Base-by-base conservation (phyloP, 2,888 invertebrate genomes). In the Anagyrus pseudococci region DNA sequence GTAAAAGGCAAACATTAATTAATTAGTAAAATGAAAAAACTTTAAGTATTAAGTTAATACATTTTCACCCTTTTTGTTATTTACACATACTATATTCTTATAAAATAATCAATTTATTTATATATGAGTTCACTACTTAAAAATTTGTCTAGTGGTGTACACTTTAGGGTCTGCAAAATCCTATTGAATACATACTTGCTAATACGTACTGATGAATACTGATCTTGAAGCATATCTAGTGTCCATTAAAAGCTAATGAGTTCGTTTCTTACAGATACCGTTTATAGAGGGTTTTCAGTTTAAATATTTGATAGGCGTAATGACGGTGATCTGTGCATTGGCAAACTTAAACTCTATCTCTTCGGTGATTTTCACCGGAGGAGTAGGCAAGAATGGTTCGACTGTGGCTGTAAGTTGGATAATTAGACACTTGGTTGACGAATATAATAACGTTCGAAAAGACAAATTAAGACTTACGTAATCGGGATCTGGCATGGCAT, bases 341-440 rank as follows among this genome's bases (percentile, higher is more conserved):
- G 85, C 89, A 83, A 88, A 91, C 76, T 84, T 91, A 78, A 88
- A 88, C 82, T 85, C 88, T 81, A 88, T 90, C 81, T 86, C 88
- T 82, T 86, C 87, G 75, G 83, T 86, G 75, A 85, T 87, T 78
- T 85, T 85, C 79, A 85, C 88, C 82, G 93, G 96, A 81, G 98
- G 98, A 83, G 92, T 93, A 80, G 98, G 98, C 80, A 98, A 96
- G 87, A 98, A 98, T 86, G 97, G 97, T 85, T 98, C 98, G 75
- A 96, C 98, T 71, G 96, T 97, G 76, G 98, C 98, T 85, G 97
- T 98, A 92, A 93, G 94, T 80, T 75, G 64, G 70, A 69, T 69
- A 73, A 73, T 70, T 70, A 67, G 57, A 64, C 66, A 63, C 68
- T 72, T 63, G 58, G 53, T 60, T 22, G 46, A 41, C 22, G n/a